These are phyloP conservation scores for Tachycineta bicolor DNA, from an alignment of 2,113 vertebrate genomes.

Conservation along the genomic window DNA sequence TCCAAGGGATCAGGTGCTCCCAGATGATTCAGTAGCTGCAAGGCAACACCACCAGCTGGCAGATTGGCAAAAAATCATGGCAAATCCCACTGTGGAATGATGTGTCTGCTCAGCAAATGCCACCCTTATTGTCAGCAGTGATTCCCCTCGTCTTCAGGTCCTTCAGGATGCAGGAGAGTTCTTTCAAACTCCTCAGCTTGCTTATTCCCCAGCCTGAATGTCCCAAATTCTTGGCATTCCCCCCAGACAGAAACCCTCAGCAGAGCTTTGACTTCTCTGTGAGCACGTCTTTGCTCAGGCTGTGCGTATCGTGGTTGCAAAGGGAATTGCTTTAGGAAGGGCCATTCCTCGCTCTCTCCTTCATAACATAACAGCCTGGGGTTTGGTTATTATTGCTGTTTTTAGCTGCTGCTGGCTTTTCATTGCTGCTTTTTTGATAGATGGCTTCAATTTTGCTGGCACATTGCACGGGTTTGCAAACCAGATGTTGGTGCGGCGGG, in stretches of 20 bases:
- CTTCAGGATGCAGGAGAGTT: accelerated
- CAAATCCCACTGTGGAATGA: not conserved
- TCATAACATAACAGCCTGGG: conserved; percentile 23
- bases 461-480: conserved; percentile 20
- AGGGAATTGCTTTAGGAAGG: not conserved
- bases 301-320: not conserved
- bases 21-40: too few species aligned
- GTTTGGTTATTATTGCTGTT: conserved; percentile 32
- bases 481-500: not conserved
- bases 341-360: not conserved
- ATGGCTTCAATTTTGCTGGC: conserved; percentile 61
- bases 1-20: too few species aligned
- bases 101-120: not conserved
- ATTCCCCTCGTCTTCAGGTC: not conserved
- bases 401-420: conserved; percentile 18
- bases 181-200: not conserved
- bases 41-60: too few species aligned
- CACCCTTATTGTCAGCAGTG: accelerated
- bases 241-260: not conserved
- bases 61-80: not conserved
- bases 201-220: not conserved
- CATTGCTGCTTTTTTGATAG: conserved; percentile 30
- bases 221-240: not conserved
- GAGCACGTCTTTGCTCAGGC: not conserved
- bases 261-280: not conserved